These are phyloP conservation scores for Psettodes erumei DNA, from an alignment of 2,113 vertebrate genomes.

Conservation along the genomic window DNA sequence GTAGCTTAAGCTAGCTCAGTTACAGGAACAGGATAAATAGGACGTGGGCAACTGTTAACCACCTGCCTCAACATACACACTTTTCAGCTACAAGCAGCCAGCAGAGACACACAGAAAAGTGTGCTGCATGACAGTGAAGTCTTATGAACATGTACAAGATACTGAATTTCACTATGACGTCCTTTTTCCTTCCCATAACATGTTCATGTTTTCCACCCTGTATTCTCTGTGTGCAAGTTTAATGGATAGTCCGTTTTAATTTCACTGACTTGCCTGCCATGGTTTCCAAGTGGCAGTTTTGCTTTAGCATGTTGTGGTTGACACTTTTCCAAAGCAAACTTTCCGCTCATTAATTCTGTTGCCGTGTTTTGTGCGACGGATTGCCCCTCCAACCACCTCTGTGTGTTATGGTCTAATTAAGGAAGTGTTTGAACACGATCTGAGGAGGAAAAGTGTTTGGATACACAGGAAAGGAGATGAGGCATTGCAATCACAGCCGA, in stretches of 20 bases:
- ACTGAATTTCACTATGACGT: constrained; percentile 53
- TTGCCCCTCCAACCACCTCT: constrained; percentile 49
- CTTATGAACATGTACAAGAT: constrained; percentile 41
- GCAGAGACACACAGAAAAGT: constrained; percentile 27
- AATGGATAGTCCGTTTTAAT: constrained; percentile 68
- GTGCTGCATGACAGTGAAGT: constrained; percentile 18
- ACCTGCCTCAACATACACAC: constrained; percentile 60
- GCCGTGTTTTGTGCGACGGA: constrained; percentile 51
- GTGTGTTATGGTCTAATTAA: constrained; percentile 70
- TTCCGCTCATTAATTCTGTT: constrained; percentile 70
- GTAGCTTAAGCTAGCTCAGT: constrained; percentile 34
- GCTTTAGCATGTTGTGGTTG: constrained; percentile 68
- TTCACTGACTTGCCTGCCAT: constrained; percentile 55
- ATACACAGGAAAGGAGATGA: constrained; percentile 60
- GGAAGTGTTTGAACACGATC: constrained; percentile 66
- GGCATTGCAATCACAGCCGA: constrained; percentile 52
- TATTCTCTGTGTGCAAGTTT: constrained; percentile 39
- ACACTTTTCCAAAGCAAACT: constrained; percentile 79
- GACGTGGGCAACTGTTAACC: constrained; percentile 44
- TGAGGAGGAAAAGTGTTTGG: constrained; percentile 56
- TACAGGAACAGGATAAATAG: constrained; percentile 55
- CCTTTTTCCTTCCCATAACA: constrained; percentile 47
- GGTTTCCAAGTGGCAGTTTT: constrained; percentile 72
- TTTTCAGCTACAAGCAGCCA: constrained; percentile 30
- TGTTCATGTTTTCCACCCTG: constrained; percentile 65